Percentiles rank a stretch among this genome's conserved stretches.
Evolutionary conservation across 2,797 vertebrate species (phyloP).

Genomic region (Amazona finschi): DNA sequence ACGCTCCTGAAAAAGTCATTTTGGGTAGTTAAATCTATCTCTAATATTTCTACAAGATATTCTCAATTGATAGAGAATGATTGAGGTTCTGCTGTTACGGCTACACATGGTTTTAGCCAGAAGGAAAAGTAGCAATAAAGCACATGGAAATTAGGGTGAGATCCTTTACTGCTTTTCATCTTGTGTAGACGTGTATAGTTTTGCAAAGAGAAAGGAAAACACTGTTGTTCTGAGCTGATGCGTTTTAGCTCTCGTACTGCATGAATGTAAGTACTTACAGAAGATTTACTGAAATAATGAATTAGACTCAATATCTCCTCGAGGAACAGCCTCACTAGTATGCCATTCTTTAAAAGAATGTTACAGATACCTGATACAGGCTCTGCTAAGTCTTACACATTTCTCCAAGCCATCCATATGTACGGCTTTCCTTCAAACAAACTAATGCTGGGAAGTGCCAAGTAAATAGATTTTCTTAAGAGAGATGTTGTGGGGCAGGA

Average conservation of each 20-base stretch:
- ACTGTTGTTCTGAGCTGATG: not conserved
- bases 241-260: not conserved
- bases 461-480: not conserved
- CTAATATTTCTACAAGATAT: not conserved
- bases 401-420: not conserved
- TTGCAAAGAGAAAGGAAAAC: not conserved
- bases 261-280: not conserved
- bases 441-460: not conserved
- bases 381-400: not conserved
- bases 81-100: not conserved
- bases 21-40: not conserved
- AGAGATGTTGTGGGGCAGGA: not conserved
- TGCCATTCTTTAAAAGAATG: not conserved
- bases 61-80: not conserved
- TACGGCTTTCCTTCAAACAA: not conserved
- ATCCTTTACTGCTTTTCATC: not conserved
- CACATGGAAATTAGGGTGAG: not conserved
- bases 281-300: not conserved
- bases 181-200: not conserved
- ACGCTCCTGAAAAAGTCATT: not conserved
- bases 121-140: constrained; percentile 35
- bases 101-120: constrained; percentile 7
- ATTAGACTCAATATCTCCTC: not conserved
- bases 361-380: not conserved
- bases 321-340: not conserved